These are phyloP conservation scores for Arnoldichthys spilopterus DNA, from an alignment of 2,797 vertebrate genomes.

Conservation along the genomic window DNA sequence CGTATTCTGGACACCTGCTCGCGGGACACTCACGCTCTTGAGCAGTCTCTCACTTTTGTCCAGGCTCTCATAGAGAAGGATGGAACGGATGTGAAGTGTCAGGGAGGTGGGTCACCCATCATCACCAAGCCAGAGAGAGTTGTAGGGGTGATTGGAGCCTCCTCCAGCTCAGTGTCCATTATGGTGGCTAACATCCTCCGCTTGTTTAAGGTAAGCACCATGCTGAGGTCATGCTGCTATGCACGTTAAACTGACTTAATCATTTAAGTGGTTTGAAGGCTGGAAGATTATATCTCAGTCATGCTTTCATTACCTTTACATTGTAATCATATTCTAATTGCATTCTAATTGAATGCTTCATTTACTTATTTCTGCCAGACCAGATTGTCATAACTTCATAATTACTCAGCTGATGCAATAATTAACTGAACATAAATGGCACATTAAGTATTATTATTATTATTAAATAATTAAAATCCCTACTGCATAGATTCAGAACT, in stretches of 20 bases:
- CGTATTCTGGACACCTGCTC: conserved; percentile 98
- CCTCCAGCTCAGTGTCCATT: conserved; percentile 97
- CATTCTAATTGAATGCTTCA: conserved; percentile 23
- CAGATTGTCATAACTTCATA: background rate
- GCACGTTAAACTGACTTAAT: background rate
- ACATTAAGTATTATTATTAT: background rate
- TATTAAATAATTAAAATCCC: background rate
- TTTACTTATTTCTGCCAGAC: background rate
- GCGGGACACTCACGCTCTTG: conserved; percentile 94
- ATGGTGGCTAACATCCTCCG: conserved; percentile 99
- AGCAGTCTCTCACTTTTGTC: conserved; percentile 98
- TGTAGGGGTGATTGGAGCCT: conserved; percentile 95
- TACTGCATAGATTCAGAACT: background rate
- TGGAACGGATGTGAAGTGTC: conserved; percentile 92
- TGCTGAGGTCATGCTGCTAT: background rate
- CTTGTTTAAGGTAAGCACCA: conserved; percentile 90
- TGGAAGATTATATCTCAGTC: background rate
- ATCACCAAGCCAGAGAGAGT: conserved; percentile 96
- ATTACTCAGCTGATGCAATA: background rate
- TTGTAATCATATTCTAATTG: conserved; percentile 2
- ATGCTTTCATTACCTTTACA: conserved; percentile 10
- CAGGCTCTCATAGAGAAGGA: conserved; percentile 98
- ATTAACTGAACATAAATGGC: conserved; percentile 3
- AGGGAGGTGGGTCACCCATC: conserved; percentile 91
- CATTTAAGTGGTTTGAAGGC: conserved; percentile 9